These are phyloP conservation scores for Nymphicus hollandicus DNA, from an alignment of 2,113 vertebrate genomes.

Conservation along the genomic window DNA sequence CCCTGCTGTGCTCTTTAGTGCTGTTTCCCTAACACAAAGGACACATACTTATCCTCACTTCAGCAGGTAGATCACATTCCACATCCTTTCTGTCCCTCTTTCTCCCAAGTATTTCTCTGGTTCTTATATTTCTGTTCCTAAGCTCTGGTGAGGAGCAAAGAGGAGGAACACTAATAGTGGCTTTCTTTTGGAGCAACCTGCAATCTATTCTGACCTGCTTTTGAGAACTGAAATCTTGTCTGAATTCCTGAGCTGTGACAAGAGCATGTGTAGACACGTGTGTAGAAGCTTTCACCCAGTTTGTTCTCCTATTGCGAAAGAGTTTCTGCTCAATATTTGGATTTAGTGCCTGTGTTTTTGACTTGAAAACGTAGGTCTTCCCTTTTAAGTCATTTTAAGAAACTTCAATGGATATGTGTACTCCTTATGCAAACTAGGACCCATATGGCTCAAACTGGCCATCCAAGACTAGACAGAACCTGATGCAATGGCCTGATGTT, in stretches of 20 bases:
- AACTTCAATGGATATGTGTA: neutral
- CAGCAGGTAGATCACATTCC: neutral
- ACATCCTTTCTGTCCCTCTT: neutral
- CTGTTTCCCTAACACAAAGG: slow-evolving; percentile 7
- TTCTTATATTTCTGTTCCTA: neutral
- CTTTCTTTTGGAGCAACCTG: neutral
- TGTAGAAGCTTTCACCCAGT: slow-evolving; percentile 14
- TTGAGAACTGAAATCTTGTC: slow-evolving; percentile 7
- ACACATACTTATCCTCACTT: neutral
- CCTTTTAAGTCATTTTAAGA: neutral
- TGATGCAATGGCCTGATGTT: neutral
- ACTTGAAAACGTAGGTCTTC: neutral
- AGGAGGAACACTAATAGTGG: neutral
- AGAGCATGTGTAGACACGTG: neutral
- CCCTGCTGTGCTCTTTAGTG: neutral
- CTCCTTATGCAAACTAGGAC: neutral
- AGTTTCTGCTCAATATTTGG: neutral
- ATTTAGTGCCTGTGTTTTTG: neutral
- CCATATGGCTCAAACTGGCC: neutral
- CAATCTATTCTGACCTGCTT: slow-evolving; percentile 33
- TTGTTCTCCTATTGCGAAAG: slow-evolving; percentile 23
- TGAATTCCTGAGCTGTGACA: slow-evolving; percentile 56
- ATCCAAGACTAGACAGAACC: neutral
- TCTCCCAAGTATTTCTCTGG: neutral
- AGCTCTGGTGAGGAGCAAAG: neutral